phyloP scores from a whole-genome alignment of 1,140 invertebrate genomes.

The Drosophila sp. region DNA sequence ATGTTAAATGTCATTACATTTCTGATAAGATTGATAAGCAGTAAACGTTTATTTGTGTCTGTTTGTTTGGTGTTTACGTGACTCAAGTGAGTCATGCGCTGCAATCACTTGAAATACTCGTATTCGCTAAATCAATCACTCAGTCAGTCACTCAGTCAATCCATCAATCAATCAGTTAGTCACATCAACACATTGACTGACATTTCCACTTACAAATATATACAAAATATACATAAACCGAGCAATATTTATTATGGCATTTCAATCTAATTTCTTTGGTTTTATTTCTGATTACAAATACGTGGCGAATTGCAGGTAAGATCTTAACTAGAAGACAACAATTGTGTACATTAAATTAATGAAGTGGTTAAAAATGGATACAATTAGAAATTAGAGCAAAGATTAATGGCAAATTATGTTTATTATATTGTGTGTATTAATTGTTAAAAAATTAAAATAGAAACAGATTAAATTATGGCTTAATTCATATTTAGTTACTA shows the following conservation, averaged over 20 bases:
- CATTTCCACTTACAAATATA: conserved; percentile 74
- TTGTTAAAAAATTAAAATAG: no score
- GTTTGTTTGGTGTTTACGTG: conserved; percentile 36
- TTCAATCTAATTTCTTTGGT: not conserved
- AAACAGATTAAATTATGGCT: no score
- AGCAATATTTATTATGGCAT: conserved; percentile 26
- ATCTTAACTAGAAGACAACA: not conserved
- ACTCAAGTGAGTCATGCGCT: conserved; percentile 61
- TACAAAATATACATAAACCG: conserved; percentile 45
- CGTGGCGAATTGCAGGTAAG: not conserved
- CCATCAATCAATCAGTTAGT: conserved; percentile 64
- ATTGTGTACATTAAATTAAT: not conserved
- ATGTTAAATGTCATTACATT: conserved; percentile 78
- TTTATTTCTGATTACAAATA: not conserved
- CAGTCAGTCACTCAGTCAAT: conserved; percentile 44
- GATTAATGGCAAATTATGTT: no score
- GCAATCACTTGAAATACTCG: conserved; percentile 38
- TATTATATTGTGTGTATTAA: no score
- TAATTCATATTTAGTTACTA: no score
- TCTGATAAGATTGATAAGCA: conserved; percentile 77
- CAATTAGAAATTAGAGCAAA: no score
- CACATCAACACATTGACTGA: conserved; percentile 63
- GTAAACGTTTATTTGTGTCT: conserved; percentile 66
- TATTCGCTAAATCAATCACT: conserved; percentile 33
- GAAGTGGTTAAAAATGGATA: not conserved